A percentile compares a stretch with the other conserved stretches of the same genome.
Evolutionary conservation across 1,140 invertebrate species (phyloP).

Genomic region (Aphis craccivora): DNA sequence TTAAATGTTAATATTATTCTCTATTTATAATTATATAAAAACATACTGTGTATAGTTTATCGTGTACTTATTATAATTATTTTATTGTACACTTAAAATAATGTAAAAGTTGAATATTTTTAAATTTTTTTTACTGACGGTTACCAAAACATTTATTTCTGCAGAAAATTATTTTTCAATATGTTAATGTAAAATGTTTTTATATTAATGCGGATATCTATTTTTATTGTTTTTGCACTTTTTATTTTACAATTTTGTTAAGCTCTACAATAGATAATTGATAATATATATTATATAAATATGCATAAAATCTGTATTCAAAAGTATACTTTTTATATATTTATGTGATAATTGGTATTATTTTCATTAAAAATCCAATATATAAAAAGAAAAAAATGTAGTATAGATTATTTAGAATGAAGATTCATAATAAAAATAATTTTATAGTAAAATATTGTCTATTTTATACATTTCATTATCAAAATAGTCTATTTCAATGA

Average conservation of each 20-base stretch:
- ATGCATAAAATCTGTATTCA: conserved; percentile 25
- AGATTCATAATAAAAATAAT: neutral
- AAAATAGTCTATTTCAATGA: no score
- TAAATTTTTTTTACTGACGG: conserved; percentile 41
- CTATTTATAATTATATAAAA: neutral
- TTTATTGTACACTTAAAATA: conserved; percentile 42
- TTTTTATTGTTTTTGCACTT: conserved; percentile 54
- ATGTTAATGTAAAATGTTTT: conserved; percentile 43
- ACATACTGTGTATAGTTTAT: conserved; percentile 26
- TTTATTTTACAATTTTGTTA: conserved; percentile 57
- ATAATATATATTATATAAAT: conserved; percentile 14
- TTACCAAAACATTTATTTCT: conserved; percentile 52
- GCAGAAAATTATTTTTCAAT: conserved; percentile 51
- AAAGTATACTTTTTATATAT: conserved; percentile 49
- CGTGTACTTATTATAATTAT: conserved; percentile 39
- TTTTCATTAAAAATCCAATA: conserved; percentile 28
- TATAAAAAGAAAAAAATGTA: neutral
- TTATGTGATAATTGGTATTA: conserved; percentile 41
- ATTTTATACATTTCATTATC: no score
- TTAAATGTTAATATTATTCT: conserved; percentile 16
- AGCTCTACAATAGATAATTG: conserved; percentile 47
- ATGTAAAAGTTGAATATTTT: conserved; percentile 41
- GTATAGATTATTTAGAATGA: conserved; percentile 35
- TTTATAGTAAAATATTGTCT: neutral
- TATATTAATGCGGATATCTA: conserved; percentile 46